These are phyloP conservation scores for Lithophane semibrunnea DNA, from an alignment of 2,888 invertebrate genomes.

Conservation along the genomic window DNA sequence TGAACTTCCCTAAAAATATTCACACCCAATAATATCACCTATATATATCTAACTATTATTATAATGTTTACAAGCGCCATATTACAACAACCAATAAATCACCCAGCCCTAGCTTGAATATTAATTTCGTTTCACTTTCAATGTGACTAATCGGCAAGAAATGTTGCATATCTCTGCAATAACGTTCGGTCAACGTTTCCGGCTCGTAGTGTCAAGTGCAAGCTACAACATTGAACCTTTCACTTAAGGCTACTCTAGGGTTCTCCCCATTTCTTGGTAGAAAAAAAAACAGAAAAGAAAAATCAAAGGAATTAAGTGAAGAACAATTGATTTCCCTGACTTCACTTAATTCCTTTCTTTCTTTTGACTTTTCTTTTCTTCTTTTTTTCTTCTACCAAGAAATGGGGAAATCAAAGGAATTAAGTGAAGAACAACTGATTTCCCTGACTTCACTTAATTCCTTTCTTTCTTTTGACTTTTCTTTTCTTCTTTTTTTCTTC, in stretches of 20 bases:
- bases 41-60: not conserved
- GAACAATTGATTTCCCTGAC: no score
- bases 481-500: no score
- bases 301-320: not conserved
- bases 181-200: conserved; percentile 24
- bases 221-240: conserved; percentile 27
- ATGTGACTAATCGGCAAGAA: conserved; percentile 47
- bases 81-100: conserved; percentile 3
- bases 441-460: no score
- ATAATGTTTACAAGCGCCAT: not conserved
- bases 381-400: no score
- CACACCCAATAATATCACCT: not conserved
- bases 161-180: conserved; percentile 39
- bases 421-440: no score
- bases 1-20: not conserved
- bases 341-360: no score
- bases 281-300: no score
- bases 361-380: no score
- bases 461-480: no score
- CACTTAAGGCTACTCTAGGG: not conserved
- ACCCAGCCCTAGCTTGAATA: conserved; percentile 24
- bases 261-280: conserved; percentile 13
- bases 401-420: no score
- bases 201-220: conserved; percentile 32
- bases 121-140: conserved; percentile 47